Evolutionary conservation across 2,888 invertebrate genomes (phyloP).

Genomic region (Drosophila prolongata): DNA sequence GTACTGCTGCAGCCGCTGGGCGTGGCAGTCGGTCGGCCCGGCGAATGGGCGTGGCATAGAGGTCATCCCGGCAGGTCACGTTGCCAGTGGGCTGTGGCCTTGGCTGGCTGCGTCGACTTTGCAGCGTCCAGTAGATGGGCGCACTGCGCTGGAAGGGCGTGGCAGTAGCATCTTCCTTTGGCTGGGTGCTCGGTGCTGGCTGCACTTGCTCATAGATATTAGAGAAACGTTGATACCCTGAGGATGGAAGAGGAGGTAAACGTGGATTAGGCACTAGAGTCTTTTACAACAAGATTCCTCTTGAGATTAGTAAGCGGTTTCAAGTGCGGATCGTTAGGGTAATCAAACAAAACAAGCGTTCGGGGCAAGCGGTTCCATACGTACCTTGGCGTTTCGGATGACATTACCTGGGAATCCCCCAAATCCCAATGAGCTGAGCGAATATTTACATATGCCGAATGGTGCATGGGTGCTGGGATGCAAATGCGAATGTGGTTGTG

Average conservation of each 20-base stretch:
- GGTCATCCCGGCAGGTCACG: conserved; percentile 81
- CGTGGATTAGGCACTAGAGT: not conserved
- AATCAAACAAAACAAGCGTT: conserved; percentile 44
- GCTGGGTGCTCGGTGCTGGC: conserved; percentile 58
- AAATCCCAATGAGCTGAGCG: conserved; percentile 9
- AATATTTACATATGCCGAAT: conserved; percentile 29
- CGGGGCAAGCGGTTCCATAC: conserved; percentile 55
- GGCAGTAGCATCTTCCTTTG: conserved; percentile 48
- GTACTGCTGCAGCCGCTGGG: conserved; percentile 46
- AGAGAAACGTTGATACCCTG: conserved; percentile 89
- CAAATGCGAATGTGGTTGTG: conserved; percentile 17
- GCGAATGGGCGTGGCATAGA: conserved; percentile 83
- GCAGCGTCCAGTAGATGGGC: conserved; percentile 87
- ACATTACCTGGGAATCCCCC: conserved; percentile 26
- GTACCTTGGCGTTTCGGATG: conserved; percentile 52
- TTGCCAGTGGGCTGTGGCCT: conserved; percentile 60
- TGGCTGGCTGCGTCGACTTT: conserved; percentile 82
- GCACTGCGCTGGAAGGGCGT: conserved; percentile 83
- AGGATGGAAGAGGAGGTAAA: conserved; percentile 36
- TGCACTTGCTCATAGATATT: conserved; percentile 80
- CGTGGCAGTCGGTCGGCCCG: conserved; percentile 80
- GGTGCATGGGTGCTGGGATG: conserved; percentile 24
- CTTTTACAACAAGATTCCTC: not conserved
- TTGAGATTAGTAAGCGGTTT: conserved; percentile 45
- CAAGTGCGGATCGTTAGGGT: conserved; percentile 49